Evolutionary conservation across 2,888 invertebrate genomes (phyloP), one percentile per base, ranked within the genome.

Genomic region (Kryphioiulus occultus): DNA sequence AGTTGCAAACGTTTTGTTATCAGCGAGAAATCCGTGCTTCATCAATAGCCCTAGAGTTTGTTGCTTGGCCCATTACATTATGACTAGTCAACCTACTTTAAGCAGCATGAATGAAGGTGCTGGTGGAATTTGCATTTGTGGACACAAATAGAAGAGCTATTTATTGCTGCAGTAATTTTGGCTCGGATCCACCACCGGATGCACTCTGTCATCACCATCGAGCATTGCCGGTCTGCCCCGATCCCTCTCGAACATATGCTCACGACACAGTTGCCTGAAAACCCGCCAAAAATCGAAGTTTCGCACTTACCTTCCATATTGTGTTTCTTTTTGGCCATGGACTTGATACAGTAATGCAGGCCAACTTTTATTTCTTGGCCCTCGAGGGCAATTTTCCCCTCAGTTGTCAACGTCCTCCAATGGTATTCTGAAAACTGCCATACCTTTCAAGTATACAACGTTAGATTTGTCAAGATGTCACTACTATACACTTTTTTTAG

Each of bases 121-220:
- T 78, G 78, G 78, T 26, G 15, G 26, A 30, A 78, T 30, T 7
- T 30, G 30, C 26, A 30, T 7, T 85, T 39, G 44, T 85, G 42
- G 39, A 22, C 26, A 44, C 39, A 26, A 85, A 85, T 44, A 85
- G 85, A 85, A 44, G 19, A 0, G 44, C 85, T 85, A 85, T 85
- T 85, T 85, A 39, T 39, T 85, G 44, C 85, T 12, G 26, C n/a
- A 85, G 39, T 22, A 22, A 39, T 42, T 39, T 85, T 85, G 85
- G 85, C 85, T 1, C 0, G 22, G 44, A 42, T 85, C 85, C 85
- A 85, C 44, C 44, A 44, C 85, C 85, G 39, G 85, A 85, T 85
- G 85, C 44, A 0, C 10, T 5, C 85, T 85, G 85, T 85, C 44
- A 85, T 85, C 85, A 44, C 78, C 78, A 26, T 15, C 30, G 78